Conservation (phyloP, 2,113 vertebrate species). For the Melanostigma gelatinosum region DNA sequence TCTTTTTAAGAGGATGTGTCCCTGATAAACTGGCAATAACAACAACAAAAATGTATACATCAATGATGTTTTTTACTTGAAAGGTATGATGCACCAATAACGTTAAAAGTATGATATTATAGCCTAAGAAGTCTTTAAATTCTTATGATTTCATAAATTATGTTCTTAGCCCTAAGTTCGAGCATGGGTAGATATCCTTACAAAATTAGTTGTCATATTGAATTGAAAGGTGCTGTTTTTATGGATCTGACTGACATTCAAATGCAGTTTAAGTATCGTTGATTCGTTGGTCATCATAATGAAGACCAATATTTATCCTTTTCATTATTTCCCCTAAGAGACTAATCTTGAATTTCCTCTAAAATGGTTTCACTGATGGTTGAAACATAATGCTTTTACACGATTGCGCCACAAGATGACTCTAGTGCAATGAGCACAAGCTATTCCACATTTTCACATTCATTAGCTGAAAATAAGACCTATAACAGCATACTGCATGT, state of each 20-base stretch:
- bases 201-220: not conserved
- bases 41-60: not conserved
- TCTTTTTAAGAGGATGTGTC: not conserved
- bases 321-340: not conserved
- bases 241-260: not conserved
- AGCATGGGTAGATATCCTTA: not conserved
- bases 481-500: not conserved
- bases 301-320: not conserved
- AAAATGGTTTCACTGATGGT: not conserved
- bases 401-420: slow-evolving; percentile 43
- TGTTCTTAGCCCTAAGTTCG: not conserved
- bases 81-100: not conserved
- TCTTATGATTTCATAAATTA: not conserved
- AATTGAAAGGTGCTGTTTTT: not conserved
- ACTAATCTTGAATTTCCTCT: not conserved
- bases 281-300: not conserved
- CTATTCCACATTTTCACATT: not conserved
- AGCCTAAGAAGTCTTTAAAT: not conserved
- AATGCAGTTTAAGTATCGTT: not conserved
- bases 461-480: not conserved
- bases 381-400: not conserved
- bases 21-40: not conserved
- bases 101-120: too few relatives aligned
- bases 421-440: slow-evolving; percentile 14
- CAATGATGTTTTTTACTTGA: not conserved